A percentile compares a stretch with the other conserved stretches of the same genome.
Conservation (phyloP, 2,797 vertebrate genomes). For the Anguilla pacifica region DNA sequence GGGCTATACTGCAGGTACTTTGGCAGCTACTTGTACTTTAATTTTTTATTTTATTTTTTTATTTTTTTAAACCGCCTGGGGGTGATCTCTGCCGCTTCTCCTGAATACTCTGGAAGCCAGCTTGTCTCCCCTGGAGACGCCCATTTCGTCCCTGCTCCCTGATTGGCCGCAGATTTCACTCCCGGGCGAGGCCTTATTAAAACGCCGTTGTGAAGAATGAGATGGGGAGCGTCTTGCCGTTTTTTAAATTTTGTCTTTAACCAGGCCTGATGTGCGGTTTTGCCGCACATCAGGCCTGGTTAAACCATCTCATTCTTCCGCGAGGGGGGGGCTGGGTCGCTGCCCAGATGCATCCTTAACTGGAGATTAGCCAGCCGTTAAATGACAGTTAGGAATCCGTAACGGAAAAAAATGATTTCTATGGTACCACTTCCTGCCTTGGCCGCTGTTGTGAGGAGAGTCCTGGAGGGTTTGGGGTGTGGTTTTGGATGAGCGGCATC, state of each 20-base stretch:
- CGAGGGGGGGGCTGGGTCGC: constrained; percentile 61
- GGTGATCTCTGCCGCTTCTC: constrained; percentile 32
- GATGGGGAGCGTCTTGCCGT: constrained; percentile 90
- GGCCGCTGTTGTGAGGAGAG: neutral
- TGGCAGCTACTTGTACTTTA: constrained; percentile 70
- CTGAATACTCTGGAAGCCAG: constrained; percentile 29
- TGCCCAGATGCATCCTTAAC: constrained; percentile 70
- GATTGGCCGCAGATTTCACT: constrained; percentile 40
- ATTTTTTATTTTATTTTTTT: constrained; percentile 29
- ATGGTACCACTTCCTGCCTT: neutral
- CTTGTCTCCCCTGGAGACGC: neutral
- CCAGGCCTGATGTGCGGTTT: too few species aligned
- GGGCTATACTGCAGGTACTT: constrained; percentile 59
- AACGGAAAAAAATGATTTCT: neutral
- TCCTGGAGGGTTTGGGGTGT: constrained; percentile 35
- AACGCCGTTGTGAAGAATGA: constrained; percentile 78
- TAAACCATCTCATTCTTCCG: constrained; percentile 73
- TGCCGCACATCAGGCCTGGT: constrained; percentile 36
- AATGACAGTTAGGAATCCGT: neutral
- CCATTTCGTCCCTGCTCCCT: neutral
- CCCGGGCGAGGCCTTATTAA: constrained; percentile 32
- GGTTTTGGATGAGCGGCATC: constrained; percentile 10
- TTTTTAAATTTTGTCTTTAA: constrained; percentile 42
- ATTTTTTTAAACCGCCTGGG: constrained; percentile 41
- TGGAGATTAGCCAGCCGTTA: neutral